Percentiles rank a stretch among this genome's conserved stretches.
Evolutionary conservation across 2,888 invertebrate genomes (phyloP).

Genomic region (Eueremaeus valkanovi): DNA sequence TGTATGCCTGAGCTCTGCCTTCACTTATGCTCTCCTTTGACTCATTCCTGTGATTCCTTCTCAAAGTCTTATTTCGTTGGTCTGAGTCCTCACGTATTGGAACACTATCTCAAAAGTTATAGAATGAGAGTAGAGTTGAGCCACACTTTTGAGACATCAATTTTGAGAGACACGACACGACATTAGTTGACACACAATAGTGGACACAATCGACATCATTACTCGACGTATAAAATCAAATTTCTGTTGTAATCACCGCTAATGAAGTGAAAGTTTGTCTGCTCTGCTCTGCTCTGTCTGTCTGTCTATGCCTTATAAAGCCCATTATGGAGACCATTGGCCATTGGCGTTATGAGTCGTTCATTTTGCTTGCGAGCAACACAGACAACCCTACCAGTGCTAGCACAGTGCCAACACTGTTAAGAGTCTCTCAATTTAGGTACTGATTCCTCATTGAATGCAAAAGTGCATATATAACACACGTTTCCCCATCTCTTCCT

Average conservation of each 20-base stretch:
- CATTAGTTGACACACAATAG: constrained; percentile 6
- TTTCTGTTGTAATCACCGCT: constrained; percentile 23
- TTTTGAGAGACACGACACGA: background rate
- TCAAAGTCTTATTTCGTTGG: background rate
- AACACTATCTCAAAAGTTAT: background rate
- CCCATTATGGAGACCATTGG: background rate
- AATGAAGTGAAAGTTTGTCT: constrained; percentile 27
- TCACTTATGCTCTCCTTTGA: background rate
- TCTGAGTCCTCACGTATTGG: background rate
- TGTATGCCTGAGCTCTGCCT: background rate
- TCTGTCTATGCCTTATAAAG: background rate
- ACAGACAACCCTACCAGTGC: no score
- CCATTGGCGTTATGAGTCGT: background rate
- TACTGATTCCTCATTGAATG: background rate
- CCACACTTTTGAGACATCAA: background rate
- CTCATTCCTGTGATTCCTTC: no score
- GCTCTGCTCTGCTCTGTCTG: background rate
- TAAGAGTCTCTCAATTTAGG: constrained; percentile 11
- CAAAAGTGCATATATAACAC: constrained; percentile 4
- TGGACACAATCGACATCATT: constrained; percentile 30
- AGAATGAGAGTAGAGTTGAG: background rate
- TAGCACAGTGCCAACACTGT: background rate
- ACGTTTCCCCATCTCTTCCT: background rate
- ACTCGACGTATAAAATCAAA: constrained; percentile 25
- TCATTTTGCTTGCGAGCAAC: no score